phyloP scores from a whole-genome alignment of 2,888 invertebrate genomes.

The Cheilosia scutellata region DNA sequence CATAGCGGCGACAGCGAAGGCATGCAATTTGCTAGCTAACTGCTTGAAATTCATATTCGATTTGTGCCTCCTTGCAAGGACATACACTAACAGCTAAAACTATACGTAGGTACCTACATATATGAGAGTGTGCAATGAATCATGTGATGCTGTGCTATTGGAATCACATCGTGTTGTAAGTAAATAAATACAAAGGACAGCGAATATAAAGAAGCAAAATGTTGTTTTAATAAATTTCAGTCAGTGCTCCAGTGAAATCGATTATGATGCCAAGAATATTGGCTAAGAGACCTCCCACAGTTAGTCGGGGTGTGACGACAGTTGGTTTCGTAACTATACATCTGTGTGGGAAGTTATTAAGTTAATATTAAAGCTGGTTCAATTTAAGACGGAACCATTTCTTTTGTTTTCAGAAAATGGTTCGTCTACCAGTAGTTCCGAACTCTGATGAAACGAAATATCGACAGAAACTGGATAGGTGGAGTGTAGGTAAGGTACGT shows the following conservation, averaged over 20 bases:
- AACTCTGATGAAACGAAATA: too few species aligned
- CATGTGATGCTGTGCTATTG: constrained; percentile 61
- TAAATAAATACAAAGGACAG: constrained; percentile 58
- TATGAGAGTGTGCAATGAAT: constrained; percentile 63
- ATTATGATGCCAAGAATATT: constrained; percentile 62
- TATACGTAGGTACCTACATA: not conserved
- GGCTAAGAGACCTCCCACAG: constrained; percentile 17
- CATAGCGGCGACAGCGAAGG: constrained; percentile 30
- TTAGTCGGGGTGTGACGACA: constrained; percentile 1
- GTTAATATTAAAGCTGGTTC: not conserved
- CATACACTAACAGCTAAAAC: constrained; percentile 7
- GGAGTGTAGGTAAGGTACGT: too few species aligned
- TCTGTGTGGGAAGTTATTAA: not conserved
- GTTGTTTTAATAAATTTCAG: constrained; percentile 62
- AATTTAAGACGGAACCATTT: too few species aligned
- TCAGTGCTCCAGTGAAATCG: constrained; percentile 17
- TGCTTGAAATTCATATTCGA: constrained; percentile 75
- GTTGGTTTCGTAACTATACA: not conserved
- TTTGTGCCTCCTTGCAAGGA: constrained; percentile 67
- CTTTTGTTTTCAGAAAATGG: too few species aligned
- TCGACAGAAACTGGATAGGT: too few species aligned
- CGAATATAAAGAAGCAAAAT: constrained; percentile 25
- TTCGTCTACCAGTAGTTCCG: too few species aligned
- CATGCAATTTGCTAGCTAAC: constrained; percentile 68
- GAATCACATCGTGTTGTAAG: constrained; percentile 57